Evolutionary conservation across 2,888 invertebrate genomes (phyloP).

Genomic region (Ommatoiulus sabulosus): DNA sequence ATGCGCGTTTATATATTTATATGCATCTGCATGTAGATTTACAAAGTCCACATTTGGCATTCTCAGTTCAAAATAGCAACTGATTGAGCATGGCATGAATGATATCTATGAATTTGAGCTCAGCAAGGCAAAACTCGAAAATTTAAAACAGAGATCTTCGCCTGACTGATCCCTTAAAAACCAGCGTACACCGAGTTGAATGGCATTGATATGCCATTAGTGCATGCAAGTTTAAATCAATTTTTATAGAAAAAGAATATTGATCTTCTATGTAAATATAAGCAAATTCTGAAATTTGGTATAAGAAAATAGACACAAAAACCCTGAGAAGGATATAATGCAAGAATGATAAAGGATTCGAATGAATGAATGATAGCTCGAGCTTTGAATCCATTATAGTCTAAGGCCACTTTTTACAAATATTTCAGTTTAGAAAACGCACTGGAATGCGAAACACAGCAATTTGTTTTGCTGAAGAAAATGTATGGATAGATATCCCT

Average conservation of each 20-base stretch:
- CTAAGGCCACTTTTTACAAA: background rate
- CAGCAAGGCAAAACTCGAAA: too few species aligned
- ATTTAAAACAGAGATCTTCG: too few species aligned
- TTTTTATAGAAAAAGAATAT: background rate
- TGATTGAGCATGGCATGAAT: too few species aligned
- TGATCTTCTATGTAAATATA: background rate
- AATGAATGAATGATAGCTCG: background rate
- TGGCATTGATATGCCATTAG: too few species aligned
- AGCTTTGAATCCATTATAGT: background rate
- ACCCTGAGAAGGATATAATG: background rate
- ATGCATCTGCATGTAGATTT: too few species aligned
- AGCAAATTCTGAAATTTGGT: background rate
- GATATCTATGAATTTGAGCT: too few species aligned
- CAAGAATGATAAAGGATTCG: background rate
- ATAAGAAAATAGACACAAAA: background rate
- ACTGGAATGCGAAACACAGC: background rate
- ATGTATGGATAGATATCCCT: background rate
- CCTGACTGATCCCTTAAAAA: too few species aligned
- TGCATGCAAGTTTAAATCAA: too few species aligned
- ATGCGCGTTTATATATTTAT: too few species aligned
- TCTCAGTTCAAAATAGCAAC: too few species aligned
- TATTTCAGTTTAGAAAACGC: background rate
- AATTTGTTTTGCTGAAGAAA: background rate
- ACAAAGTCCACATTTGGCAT: too few species aligned
- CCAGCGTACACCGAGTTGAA: too few species aligned